A percentile compares a stretch with the other conserved stretches of the same genome.
Evolutionary conservation across 1,140 invertebrate species (phyloP).

Genomic region (Ectropis grisescens): DNA sequence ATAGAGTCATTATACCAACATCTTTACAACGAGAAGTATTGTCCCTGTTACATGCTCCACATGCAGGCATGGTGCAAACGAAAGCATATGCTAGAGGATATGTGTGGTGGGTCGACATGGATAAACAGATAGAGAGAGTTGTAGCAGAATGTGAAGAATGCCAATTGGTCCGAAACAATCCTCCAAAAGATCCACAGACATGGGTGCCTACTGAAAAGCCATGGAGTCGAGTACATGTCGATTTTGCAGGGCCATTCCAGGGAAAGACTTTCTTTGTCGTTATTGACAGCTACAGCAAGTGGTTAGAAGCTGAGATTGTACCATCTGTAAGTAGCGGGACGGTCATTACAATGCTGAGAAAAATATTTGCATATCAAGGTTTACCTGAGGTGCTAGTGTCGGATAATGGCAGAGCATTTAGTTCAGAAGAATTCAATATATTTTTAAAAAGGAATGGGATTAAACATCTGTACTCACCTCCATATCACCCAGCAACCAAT

Average conservation of each 20-base stretch:
- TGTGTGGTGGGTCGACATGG: neutral
- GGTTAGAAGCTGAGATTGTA: neutral
- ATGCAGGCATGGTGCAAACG: neutral
- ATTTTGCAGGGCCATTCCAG: neutral
- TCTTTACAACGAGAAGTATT: neutral
- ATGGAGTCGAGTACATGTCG: neutral
- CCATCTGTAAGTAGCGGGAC: neutral
- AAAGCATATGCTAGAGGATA: neutral
- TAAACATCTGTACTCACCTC: neutral
- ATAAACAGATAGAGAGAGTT: neutral
- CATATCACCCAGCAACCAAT: neutral
- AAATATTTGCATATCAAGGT: neutral
- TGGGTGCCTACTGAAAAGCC: conserved; percentile 16
- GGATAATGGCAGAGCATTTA: neutral
- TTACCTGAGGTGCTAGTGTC: neutral
- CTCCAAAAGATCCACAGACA: neutral
- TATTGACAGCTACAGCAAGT: neutral
- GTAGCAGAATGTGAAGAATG: neutral
- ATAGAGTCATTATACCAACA: neutral
- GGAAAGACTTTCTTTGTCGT: neutral
- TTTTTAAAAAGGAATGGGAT: neutral
- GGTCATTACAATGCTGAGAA: neutral
- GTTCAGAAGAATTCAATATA: neutral
- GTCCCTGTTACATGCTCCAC: neutral
- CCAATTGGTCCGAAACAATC: neutral